Conservation (phyloP, 2,797 vertebrate species). For the Hylomyscus alleni region DNA sequence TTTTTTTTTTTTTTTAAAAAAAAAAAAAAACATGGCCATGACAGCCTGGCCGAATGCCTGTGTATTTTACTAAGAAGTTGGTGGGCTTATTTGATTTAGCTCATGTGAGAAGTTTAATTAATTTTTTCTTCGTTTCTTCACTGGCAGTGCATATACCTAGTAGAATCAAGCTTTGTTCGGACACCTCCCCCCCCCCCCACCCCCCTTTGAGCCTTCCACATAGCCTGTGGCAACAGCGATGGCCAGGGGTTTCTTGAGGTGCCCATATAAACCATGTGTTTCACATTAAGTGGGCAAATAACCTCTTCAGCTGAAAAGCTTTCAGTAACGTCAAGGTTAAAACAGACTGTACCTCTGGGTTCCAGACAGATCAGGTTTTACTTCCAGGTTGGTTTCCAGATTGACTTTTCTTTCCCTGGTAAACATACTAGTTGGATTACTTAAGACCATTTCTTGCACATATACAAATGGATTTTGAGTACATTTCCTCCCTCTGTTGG, state of each 20-base stretch:
- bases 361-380: conserved; percentile 41
- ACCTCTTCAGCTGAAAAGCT: conserved; percentile 77
- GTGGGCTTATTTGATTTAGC: conserved; percentile 80
- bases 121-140: conserved; percentile 69
- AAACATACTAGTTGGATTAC: not conserved
- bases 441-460: not conserved
- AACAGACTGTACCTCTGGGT: conserved; percentile 66
- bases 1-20: not conserved
- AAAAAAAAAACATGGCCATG: not conserved
- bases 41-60: conserved; percentile 22
- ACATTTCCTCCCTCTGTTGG: not conserved
- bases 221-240: not conserved
- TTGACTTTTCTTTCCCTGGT: not conserved
- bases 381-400: conserved; percentile 34
- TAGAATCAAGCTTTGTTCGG: conserved; percentile 67
- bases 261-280: conserved; percentile 65
- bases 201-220: not conserved
- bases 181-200: no score
- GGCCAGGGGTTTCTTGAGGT: not conserved
- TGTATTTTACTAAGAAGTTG: conserved; percentile 81
- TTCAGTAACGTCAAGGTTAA: conserved; percentile 65
- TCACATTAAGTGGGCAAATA: conserved; percentile 77
- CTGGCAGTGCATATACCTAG: conserved; percentile 7
- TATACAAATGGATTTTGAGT: not conserved
- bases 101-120: conserved; percentile 73